phyloP scores from a whole-genome alignment of 2,113 vertebrate genomes.

The Poecile atricapillus region DNA sequence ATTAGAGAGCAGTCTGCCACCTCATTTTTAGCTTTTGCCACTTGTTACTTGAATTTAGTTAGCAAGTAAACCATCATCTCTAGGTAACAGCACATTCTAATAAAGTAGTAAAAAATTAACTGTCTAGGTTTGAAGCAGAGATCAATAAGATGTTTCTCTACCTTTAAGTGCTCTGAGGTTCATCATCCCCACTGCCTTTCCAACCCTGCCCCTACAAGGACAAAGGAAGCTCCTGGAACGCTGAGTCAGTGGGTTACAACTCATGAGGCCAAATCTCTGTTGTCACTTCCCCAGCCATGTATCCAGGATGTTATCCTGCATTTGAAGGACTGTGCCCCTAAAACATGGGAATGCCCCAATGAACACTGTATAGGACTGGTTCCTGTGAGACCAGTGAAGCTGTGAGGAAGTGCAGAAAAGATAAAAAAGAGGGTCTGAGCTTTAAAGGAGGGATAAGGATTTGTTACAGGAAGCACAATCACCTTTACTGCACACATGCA shows the following conservation, averaged over 20 bases:
- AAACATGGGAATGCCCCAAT: background rate
- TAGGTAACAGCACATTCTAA: background rate
- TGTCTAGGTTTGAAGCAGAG: background rate
- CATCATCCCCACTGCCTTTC: background rate
- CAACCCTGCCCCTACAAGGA: background rate
- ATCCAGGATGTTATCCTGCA: background rate
- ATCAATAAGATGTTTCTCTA: background rate
- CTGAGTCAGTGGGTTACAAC: background rate
- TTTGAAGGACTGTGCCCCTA: background rate
- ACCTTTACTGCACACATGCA: background rate
- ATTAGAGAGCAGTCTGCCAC: background rate
- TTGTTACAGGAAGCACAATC: background rate
- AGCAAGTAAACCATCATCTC: background rate
- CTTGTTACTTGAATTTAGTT: background rate
- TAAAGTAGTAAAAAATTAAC: background rate
- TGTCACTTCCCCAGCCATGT: background rate
- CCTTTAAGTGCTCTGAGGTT: background rate
- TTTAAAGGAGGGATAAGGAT: background rate
- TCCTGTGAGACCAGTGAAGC: background rate
- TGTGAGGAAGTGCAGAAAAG: background rate
- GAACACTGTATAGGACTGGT: background rate
- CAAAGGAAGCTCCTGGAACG: background rate
- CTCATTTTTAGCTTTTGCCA: background rate
- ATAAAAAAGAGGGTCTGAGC: background rate
- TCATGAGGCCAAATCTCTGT: background rate